Evolutionary conservation across 2,113 vertebrate genomes (phyloP).

Genomic region (Chaenocephalus aceratus): DNA sequence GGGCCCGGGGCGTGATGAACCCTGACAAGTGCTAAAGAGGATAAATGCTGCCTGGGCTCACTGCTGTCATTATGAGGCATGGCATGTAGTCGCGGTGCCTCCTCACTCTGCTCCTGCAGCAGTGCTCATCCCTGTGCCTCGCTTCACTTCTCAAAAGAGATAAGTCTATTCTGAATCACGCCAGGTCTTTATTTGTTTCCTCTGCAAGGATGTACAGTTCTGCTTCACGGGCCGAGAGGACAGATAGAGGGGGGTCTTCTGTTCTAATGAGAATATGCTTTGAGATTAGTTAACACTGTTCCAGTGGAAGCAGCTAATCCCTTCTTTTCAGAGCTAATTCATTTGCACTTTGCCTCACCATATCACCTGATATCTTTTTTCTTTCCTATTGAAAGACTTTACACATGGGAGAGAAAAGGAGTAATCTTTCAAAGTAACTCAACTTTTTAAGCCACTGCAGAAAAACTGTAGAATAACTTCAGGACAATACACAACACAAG

Average conservation of each 20-base stretch:
- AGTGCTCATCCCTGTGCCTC: not conserved
- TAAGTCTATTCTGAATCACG: constrained; percentile 26
- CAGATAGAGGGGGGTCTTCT: constrained; percentile 1
- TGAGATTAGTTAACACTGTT: constrained; percentile 22
- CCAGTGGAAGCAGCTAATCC: constrained; percentile 29
- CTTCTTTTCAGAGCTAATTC: constrained; percentile 44
- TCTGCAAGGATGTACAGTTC: constrained; percentile 6
- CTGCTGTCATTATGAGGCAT: constrained; percentile 35
- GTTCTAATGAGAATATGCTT: constrained; percentile 30
- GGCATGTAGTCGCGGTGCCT: not conserved
- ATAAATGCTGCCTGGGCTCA: constrained; percentile 32
- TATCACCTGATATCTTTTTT: constrained; percentile 12
- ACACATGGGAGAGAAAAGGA: not conserved
- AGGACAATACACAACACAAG: not conserved
- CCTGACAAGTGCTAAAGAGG: constrained; percentile 43
- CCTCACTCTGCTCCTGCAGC: not conserved
- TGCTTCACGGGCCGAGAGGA: constrained; percentile 2
- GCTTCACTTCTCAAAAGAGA: constrained; percentile 20
- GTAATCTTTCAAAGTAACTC: not conserved
- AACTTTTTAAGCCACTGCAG: not conserved
- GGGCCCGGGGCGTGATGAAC: not conserved
- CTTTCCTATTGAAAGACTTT: not conserved
- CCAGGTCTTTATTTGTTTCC: constrained; percentile 7
- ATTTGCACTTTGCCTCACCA: constrained; percentile 39
- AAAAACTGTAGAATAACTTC: not conserved